Evolutionary conservation across 2,797 vertebrate genomes (phyloP).

Genomic region (Ptychobarbus kaznakovi): DNA sequence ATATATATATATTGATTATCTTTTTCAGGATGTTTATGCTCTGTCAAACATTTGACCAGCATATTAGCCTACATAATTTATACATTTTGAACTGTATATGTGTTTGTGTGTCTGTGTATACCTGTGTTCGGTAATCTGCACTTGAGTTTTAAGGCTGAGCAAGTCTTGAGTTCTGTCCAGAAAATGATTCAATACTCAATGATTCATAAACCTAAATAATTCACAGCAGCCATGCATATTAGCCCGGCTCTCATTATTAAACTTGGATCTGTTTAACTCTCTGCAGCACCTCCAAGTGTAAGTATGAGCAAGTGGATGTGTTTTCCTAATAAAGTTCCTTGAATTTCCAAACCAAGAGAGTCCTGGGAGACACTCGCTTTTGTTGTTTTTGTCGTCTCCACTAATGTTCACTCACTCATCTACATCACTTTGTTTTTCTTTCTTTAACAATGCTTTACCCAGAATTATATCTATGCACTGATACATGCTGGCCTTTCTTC

Average conservation of each 20-base stretch:
- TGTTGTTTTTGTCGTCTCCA: neutral
- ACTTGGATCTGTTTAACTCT: conserved; percentile 58
- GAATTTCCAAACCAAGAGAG: neutral
- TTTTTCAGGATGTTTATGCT: neutral
- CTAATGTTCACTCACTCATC: neutral
- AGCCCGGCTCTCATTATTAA: conserved; percentile 58
- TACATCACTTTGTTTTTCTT: neutral
- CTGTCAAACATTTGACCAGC: neutral
- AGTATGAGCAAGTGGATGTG: conserved; percentile 21
- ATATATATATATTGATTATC: neutral
- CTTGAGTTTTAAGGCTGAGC: conserved; percentile 1
- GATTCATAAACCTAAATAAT: conserved; percentile 59
- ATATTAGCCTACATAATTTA: neutral
- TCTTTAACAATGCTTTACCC: neutral
- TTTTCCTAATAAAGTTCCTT: conserved; percentile 12
- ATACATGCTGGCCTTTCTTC: conserved; percentile 18
- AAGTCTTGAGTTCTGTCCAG: conserved; percentile 43
- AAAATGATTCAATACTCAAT: conserved; percentile 57
- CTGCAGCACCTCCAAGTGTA: conserved; percentile 41
- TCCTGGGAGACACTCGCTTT: neutral
- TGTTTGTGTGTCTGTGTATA: conserved; percentile 12
- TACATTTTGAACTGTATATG: neutral
- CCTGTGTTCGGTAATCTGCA: conserved; percentile 10
- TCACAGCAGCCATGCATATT: conserved; percentile 53
- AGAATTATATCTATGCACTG: conserved; percentile 32